Percentiles rank a stretch among this genome's conserved stretches.
Conservation (phyloP, 1,140 invertebrate genomes). For the Heliconius hermathena region DNA sequence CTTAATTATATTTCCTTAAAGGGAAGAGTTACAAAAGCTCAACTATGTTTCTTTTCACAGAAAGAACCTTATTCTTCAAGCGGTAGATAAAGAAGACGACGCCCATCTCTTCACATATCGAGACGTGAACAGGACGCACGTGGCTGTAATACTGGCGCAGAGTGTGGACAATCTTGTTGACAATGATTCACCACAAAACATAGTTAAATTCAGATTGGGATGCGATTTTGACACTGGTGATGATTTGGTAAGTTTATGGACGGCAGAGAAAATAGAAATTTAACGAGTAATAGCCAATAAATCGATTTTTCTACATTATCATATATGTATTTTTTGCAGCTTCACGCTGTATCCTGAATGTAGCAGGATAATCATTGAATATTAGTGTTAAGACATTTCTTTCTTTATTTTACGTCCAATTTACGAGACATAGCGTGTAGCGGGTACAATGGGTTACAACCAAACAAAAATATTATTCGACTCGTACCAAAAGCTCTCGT, state of each 20-base stretch:
- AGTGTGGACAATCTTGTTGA: slow-evolving; percentile 91
- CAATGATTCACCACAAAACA: slow-evolving; percentile 88
- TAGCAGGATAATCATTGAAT: too few species aligned
- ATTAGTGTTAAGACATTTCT: too few species aligned
- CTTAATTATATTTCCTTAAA: not conserved
- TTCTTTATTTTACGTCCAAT: too few species aligned
- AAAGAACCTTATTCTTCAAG: slow-evolving; percentile 86
- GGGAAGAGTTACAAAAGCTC: too few species aligned
- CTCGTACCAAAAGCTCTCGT: too few species aligned
- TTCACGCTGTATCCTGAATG: not conserved
- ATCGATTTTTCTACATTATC: too few species aligned
- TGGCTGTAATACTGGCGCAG: slow-evolving; percentile 87
- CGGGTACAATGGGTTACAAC: too few species aligned
- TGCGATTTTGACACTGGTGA: slow-evolving; percentile 84
- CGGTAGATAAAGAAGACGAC: slow-evolving; percentile 88
- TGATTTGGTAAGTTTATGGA: slow-evolving; percentile 79
- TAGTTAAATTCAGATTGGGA: slow-evolving; percentile 90
- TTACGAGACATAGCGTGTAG: too few species aligned
- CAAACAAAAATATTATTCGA: too few species aligned
- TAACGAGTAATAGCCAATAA: too few species aligned
- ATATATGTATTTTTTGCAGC: not conserved
- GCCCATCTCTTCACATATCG: slow-evolving; percentile 87
- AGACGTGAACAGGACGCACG: slow-evolving; percentile 87
- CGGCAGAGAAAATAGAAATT: not conserved
- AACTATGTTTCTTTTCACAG: slow-evolving; percentile 54